Evolutionary conservation across 92 coral and sea anemone genomes (phyloP).

Genomic region (Phymanthus crucifer): DNA sequence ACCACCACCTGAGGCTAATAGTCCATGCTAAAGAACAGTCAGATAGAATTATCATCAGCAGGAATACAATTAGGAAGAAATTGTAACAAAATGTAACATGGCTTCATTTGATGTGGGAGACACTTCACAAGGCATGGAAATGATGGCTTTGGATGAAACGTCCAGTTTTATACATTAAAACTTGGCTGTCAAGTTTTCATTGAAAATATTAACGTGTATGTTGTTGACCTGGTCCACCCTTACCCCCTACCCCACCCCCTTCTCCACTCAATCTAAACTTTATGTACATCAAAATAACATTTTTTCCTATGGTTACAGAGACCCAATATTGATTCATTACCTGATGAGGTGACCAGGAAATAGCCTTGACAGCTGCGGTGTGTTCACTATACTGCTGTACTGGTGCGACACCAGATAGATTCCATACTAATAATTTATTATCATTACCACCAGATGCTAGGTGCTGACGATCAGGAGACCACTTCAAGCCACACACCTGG

Average conservation of each 20-base stretch:
- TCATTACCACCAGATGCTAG: conserved; percentile 99
- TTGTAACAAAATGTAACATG: not conserved
- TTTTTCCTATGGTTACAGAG: too few relatives aligned
- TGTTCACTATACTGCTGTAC: conserved; percentile 97
- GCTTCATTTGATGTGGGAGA: not conserved
- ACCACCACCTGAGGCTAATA: conserved; percentile 98
- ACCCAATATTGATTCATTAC: conserved; percentile 19
- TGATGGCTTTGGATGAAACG: too few relatives aligned
- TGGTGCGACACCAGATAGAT: conserved; percentile 69
- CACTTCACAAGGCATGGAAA: not conserved
- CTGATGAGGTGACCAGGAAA: conserved; percentile 99
- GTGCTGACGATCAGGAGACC: conserved; percentile 99
- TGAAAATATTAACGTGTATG: too few relatives aligned
- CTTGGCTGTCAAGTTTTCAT: too few relatives aligned
- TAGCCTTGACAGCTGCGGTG: conserved; percentile 98
- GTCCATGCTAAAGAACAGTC: conserved; percentile 71
- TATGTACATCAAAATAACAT: too few relatives aligned
- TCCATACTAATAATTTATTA: conserved; percentile 94
- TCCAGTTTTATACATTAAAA: too few relatives aligned
- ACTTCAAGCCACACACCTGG: conserved; percentile 95
- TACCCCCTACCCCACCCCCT: too few relatives aligned
- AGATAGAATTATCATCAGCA: not conserved
- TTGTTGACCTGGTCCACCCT: too few relatives aligned
- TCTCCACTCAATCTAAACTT: too few relatives aligned
- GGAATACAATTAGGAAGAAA: not conserved